A percentile compares a stretch with the other conserved stretches of the same genome.
Evolutionary conservation across 1,140 invertebrate species (phyloP).

Genomic region (Papilio polyxenes): DNA sequence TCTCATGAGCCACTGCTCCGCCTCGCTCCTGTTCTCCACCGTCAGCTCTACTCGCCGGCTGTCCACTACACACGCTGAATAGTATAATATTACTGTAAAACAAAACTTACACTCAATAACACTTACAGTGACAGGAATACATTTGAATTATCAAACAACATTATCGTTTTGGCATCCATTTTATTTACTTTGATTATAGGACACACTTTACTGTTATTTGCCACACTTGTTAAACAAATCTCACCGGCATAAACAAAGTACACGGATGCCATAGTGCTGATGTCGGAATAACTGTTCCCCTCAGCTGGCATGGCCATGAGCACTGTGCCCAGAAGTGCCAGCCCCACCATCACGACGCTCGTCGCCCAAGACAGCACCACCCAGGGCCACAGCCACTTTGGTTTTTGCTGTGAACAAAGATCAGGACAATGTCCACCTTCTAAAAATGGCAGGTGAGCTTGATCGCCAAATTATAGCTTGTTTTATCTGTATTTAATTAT

Average conservation of each 20-base stretch:
- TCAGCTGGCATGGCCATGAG: conserved; percentile 42
- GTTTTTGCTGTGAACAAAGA: conserved; percentile 55
- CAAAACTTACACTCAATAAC: not conserved
- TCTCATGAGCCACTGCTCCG: conserved; percentile 44
- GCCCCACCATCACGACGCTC: conserved; percentile 50
- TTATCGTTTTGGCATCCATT: not conserved
- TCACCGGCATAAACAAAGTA: conserved; percentile 61
- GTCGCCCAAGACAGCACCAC: conserved; percentile 53
- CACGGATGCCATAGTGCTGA: conserved; percentile 56
- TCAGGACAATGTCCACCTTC: no score
- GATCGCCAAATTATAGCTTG: no score
- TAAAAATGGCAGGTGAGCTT: no score
- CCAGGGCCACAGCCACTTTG: conserved; percentile 57
- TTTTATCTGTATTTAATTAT: no score
- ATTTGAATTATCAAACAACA: not conserved
- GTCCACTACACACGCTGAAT: conserved; percentile 59
- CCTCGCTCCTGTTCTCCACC: conserved; percentile 44
- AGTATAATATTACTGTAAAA: conserved; percentile 62
- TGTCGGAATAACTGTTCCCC: conserved; percentile 45
- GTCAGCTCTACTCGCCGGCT: conserved; percentile 56
- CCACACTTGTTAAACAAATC: conserved; percentile 31
- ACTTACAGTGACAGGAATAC: no score
- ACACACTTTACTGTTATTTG: no score
- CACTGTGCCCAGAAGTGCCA: conserved; percentile 45
- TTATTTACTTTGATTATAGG: no score